Evolutionary conservation across 1,140 invertebrate genomes (phyloP), one percentile per base, ranked within the genome.

Genomic region (Myzus persicae): DNA sequence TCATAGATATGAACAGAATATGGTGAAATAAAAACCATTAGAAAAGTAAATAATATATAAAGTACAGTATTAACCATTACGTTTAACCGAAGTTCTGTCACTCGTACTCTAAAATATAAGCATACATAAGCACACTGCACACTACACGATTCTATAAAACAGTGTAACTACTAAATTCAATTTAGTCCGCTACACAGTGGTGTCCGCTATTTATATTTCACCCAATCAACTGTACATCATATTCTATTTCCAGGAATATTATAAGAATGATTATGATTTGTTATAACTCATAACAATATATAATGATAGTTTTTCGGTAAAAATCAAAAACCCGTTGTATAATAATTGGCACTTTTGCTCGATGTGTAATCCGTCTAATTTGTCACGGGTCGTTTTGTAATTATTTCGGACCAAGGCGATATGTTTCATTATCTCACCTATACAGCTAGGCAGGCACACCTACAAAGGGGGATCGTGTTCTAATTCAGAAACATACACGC

Each of bases 381-480:
- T 89, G 44, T 89, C 87, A 89, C 87, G 87, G 87, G 3, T 51
- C 87, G n/a, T 51, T 89, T 51, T 31, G 26, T 85, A 44, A 84
- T 84, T 31, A 44, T 85, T 85, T 85, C 38, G 38, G 84, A 85
- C 82, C 40, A 24, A 38, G 38, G 81, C 46, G 46, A 88, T 76
- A 76, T 87, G 87, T 31, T 87, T 87, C 38, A 84, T 84, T 67
- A n/a, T 67, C 31, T 76, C 59, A 18, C n/a, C 59, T 76, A 67
- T 18, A 4, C 18, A 48, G n/a, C n/a, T 48, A 48, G 46, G 46
- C 18, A 48, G 46, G 14, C 18, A 76, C 59, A 76, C n/a, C n/a
- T n/a, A n/a, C n/a, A 76, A 4, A 18, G 59, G 11, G 11, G 26
- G 31, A 67, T 67, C 59, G 59, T 31, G 9, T 76, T 76, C 59